A percentile compares a stretch with the other conserved stretches of the same genome.
Conservation (phyloP, 2,797 vertebrate species). For the Clarias pachynema region DNA sequence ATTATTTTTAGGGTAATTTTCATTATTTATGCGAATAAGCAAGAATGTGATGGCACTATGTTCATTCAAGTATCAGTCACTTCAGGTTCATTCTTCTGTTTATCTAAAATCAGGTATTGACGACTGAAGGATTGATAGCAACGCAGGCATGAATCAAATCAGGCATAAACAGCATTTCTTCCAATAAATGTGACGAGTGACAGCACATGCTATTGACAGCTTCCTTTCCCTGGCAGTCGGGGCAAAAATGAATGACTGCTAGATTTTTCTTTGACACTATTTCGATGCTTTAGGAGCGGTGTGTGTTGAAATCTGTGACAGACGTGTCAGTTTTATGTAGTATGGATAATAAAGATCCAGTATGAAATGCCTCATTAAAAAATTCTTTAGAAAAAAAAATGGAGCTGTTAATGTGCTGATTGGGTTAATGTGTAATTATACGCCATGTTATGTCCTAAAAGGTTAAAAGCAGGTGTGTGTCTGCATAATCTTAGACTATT, state of each 20-base stretch:
- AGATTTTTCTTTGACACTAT: slow-evolving; percentile 11
- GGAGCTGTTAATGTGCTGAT: not conserved
- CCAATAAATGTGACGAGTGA: slow-evolving; percentile 17
- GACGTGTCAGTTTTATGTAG: not conserved
- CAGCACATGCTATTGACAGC: slow-evolving; percentile 6
- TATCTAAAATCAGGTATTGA: slow-evolving; percentile 13
- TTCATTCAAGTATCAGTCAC: not conserved
- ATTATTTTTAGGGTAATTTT: too few relatives aligned
- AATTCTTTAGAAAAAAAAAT: not conserved
- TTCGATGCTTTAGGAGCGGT: not conserved
- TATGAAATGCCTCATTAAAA: not conserved
- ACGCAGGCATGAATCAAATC: slow-evolving; percentile 6
- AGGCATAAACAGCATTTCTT: not conserved
- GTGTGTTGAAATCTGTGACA: slow-evolving; percentile 18
- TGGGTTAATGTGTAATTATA: slow-evolving; percentile 9
- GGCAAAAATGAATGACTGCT: not conserved
- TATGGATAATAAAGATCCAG: not conserved
- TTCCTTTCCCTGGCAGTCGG: not conserved
- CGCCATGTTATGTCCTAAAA: not conserved
- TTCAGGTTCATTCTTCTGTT: not conserved
- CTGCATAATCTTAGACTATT: not conserved
- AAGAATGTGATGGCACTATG: not conserved
- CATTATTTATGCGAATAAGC: not conserved
- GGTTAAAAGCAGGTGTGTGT: not conserved
- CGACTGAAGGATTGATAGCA: not conserved